Evolutionary conservation across 2,797 vertebrate genomes (phyloP), one percentile per base, ranked within the genome.

Genomic region (Lithobates sylvaticus): DNA sequence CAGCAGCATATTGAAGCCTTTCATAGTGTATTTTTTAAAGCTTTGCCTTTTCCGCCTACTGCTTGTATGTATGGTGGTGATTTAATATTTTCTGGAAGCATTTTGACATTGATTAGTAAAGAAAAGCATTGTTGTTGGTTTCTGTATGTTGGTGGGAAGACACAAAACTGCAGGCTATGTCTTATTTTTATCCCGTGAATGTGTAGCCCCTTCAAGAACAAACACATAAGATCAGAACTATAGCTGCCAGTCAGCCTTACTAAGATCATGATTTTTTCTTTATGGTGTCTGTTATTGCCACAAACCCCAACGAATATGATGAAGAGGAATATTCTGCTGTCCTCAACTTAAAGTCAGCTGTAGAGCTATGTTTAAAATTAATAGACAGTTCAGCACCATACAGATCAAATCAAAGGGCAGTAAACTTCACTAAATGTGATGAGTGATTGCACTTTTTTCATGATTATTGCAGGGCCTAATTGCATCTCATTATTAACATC

Each of bases 101-200:
- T 58, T 85, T 68, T 79, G 71, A 72, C 69, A 73, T 47, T 79
- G 69, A 78, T 78, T 77, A 84, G 47, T 65, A 71, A 29, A 21
- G 83, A 72, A 61, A 84, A 44, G 68, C 29, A 84, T 78, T 71
- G 61, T 54, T 21, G 3, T 39, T 78, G 42, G 42, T 47, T 42
- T 78, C 68, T 64, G 67, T 84, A 64, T 32, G 34, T 39, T 42
- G 32, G 75, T 42, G 50, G 18, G 21, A 34, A 78, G 67, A 70
- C 15, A 47, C 10, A 16, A 72, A 42, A 64, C 76, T 79, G 36
- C 26, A 78, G 69, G 73, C n/a, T 27, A 36, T 65, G 26, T 36
- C 71, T 44, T 64, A 78, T 84, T 78, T 70, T 78, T 78, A 77
- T 85, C 54, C 18, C 1, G 9, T 26, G 27, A 13, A 73, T 78